Evolutionary conservation across 2,113 vertebrate species (phyloP).

Genomic region (Leucosticte australis): DNA sequence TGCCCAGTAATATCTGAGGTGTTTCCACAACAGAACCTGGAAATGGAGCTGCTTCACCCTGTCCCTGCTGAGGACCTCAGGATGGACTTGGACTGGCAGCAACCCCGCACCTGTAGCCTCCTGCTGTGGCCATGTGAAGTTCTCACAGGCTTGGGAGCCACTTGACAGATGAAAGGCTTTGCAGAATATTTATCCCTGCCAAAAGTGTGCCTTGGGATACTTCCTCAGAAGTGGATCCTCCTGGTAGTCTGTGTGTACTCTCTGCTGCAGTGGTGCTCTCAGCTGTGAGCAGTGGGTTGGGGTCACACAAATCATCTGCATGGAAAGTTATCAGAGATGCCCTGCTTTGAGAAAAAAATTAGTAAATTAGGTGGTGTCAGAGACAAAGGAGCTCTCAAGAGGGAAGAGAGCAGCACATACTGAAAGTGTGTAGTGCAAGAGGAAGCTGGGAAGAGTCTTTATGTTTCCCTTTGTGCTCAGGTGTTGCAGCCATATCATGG

Average conservation of each 20-base stretch:
- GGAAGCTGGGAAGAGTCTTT: background rate
- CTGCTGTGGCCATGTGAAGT: accelerated
- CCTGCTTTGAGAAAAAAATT: background rate
- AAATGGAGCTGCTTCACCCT: background rate
- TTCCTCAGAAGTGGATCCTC: background rate
- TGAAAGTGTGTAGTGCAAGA: background rate
- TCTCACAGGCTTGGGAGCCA: background rate
- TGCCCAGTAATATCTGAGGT: background rate
- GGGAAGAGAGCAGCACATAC: background rate
- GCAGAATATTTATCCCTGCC: background rate
- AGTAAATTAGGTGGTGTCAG: background rate
- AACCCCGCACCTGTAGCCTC: accelerated
- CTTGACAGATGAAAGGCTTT: background rate
- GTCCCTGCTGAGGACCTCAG: background rate
- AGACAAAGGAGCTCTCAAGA: background rate
- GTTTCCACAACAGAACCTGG: background rate
- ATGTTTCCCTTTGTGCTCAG: background rate
- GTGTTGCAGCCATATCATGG: accelerated
- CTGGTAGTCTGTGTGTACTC: background rate
- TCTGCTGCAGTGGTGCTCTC: background rate
- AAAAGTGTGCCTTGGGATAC: background rate
- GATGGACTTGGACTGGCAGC: background rate
- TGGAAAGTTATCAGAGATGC: background rate
- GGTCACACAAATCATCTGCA: background rate
- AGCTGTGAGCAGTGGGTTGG: accelerated